Percentiles rank a stretch among this genome's conserved stretches.
Evolutionary conservation across 2,797 vertebrate species (phyloP).

Genomic region (Platyrinchus mystaceus): DNA sequence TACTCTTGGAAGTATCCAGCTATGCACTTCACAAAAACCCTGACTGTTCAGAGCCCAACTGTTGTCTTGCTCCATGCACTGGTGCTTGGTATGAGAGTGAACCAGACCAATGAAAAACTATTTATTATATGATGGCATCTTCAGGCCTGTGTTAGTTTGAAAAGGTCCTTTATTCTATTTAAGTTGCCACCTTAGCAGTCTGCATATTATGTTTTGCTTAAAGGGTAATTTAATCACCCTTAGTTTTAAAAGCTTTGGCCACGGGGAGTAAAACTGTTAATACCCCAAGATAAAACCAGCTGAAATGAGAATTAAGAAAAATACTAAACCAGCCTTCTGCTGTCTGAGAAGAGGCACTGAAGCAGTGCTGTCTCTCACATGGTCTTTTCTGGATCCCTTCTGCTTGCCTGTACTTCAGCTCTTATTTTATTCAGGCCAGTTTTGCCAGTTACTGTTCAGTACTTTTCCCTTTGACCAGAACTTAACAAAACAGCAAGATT

Average conservation of each 20-base stretch:
- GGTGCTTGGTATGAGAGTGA: background rate
- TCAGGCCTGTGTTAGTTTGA: background rate
- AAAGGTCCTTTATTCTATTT: background rate
- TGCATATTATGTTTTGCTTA: background rate
- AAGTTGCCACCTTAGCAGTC: background rate
- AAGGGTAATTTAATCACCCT: background rate
- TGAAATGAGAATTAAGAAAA: conserved; percentile 5
- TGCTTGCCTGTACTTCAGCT: background rate
- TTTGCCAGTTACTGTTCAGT: background rate
- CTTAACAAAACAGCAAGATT: background rate
- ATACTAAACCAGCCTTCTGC: background rate
- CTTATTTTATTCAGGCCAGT: background rate
- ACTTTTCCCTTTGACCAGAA: background rate
- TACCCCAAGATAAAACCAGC: background rate
- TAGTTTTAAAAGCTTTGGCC: conserved; percentile 1
- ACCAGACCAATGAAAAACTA: background rate
- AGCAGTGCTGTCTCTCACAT: background rate
- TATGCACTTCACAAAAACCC: background rate
- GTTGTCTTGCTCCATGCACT: background rate
- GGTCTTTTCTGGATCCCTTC: background rate
- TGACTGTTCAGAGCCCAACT: background rate
- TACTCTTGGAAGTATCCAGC: background rate
- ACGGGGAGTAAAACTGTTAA: background rate
- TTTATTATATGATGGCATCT: background rate
- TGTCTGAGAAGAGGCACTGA: background rate